Base-by-base conservation (phyloP, 2,888 invertebrate genomes). In the Pseudoips prasinana region DNA sequence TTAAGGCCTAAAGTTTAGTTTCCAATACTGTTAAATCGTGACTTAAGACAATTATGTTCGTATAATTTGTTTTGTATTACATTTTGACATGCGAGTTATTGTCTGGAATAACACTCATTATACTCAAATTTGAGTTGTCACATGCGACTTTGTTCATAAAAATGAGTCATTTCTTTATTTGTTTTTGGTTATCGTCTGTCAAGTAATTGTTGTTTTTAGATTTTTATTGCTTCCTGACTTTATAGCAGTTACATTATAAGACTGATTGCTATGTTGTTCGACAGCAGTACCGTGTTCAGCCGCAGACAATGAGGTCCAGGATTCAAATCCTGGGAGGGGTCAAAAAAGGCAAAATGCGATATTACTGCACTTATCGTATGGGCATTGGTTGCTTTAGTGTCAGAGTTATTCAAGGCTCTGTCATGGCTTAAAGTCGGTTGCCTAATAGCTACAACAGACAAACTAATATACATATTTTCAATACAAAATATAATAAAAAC, bases 1-100 rank as follows among this genome's bases (percentile, higher is more conserved):
- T 0, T n/a, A n/a, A n/a, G n/a, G 0, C 0, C 0, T 14, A 28
- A 28, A n/a, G 30, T 35, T 1, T 0, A 31, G 5, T 26, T 18
- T 47, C 0, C 1, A 4, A 23, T 22, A 25, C 1, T 0, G 5
- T 1, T 1, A 1, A 4, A 8, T 18, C 10, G 27, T 28, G 23
- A 37, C 31, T 40, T 58, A 32, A 19, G 29, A 27, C 25, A 9
- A 14, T 14, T 14, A 14, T 3, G 20, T 14, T 8, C 1, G 8
- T 14, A 8, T 19, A n/a, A 9, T 18, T 41, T 39, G 29, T 41
- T 26, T 30, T 26, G 28, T 65, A 75, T 73, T 65, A 60, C 67
- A 52, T 60, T 71, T 60, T 67, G 69, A 67, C 76, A 76, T 65
- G 76, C 75, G 54, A 74, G 49, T 54, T 55, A 58, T 58, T 70